phyloP scores from a whole-genome alignment of 2,113 vertebrate genomes.

The Damaliscus lunatus region DNA sequence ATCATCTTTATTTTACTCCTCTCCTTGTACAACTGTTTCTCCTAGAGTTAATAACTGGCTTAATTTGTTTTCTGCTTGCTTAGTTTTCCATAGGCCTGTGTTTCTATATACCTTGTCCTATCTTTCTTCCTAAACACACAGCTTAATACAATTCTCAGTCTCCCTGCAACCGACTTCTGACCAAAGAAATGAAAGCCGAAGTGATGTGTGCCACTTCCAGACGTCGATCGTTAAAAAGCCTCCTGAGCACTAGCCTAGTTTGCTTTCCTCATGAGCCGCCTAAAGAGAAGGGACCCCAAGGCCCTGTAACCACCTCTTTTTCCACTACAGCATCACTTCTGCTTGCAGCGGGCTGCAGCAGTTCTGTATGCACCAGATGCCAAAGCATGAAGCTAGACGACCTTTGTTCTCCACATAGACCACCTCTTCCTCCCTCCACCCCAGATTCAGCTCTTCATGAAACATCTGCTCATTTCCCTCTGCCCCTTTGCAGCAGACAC shows the following conservation, averaged over 20 bases:
- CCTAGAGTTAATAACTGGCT: neutral
- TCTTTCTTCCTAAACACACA: neutral
- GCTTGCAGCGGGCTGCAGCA: rapidly evolving
- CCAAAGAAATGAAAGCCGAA: neutral
- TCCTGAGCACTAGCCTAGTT: neutral
- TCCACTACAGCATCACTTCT: neutral
- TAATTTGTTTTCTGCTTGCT: neutral
- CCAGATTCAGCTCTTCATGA: neutral
- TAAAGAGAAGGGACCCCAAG: neutral
- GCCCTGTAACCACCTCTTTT: neutral
- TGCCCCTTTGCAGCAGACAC: neutral
- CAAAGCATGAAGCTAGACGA: neutral
- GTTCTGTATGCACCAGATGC: neutral
- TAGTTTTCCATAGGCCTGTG: neutral
- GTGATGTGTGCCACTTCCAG: neutral
- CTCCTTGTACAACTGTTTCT: neutral
- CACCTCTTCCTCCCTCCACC: neutral
- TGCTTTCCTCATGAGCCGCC: neutral
- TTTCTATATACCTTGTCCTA: neutral
- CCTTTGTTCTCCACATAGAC: neutral
- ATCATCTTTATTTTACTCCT: neutral
- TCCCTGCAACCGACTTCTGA: neutral
- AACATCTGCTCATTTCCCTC: neutral
- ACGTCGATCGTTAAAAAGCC: neutral
- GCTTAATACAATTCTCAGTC: neutral